Percentiles rank a stretch among this genome's conserved stretches.
phyloP scores from a whole-genome alignment of 2,113 vertebrate species.

The Platanista minor region DNA sequence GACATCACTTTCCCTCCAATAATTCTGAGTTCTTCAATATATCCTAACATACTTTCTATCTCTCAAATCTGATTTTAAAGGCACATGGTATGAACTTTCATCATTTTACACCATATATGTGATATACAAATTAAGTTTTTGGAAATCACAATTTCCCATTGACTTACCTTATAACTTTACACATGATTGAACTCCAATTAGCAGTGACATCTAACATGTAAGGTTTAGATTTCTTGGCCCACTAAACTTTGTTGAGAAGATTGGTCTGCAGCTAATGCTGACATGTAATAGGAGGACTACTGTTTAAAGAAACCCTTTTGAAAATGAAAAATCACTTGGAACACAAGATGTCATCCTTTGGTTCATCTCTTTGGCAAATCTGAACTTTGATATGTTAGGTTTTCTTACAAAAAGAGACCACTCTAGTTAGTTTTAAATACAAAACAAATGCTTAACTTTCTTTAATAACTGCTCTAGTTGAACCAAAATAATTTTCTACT shows the following conservation, averaged over 20 bases:
- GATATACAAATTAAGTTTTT: neutral
- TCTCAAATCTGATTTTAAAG: neutral
- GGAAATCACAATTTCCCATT: neutral
- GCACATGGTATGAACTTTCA: neutral
- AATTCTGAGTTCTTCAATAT: neutral
- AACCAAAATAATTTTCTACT: conserved; percentile 52
- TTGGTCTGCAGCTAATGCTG: neutral
- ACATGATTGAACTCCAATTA: neutral
- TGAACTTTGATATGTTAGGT: neutral
- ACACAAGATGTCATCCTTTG: neutral
- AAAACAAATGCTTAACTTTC: conserved; percentile 75
- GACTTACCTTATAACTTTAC: neutral
- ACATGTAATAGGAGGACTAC: neutral
- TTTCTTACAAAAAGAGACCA: conserved; percentile 9
- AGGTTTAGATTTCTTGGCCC: neutral
- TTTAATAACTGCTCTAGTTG: conserved; percentile 63
- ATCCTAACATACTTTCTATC: neutral
- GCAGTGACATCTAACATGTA: neutral
- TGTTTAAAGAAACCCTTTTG: neutral
- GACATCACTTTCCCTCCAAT: neutral
- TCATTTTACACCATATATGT: neutral
- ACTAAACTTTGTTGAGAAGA: neutral
- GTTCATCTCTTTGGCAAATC: neutral
- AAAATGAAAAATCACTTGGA: neutral
- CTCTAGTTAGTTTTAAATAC: conserved; percentile 63